Evolutionary conservation across 2,113 vertebrate genomes (phyloP), one percentile per base, ranked within the genome.

Genomic region (Vidua macroura): DNA sequence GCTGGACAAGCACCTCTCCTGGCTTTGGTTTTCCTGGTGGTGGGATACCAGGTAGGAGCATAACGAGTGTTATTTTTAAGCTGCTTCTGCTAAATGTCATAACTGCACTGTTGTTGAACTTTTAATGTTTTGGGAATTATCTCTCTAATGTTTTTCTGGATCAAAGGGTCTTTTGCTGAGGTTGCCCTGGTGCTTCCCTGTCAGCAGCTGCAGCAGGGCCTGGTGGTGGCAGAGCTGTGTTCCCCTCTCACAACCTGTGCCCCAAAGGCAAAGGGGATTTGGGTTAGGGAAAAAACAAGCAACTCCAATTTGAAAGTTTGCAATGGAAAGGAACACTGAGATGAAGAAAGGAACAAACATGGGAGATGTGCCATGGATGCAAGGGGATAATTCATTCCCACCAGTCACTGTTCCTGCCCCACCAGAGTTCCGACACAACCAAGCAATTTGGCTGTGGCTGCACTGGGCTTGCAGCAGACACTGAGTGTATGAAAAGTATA

Each of bases 281-380:
- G 48, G 33, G 10, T 9, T 53, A 28, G 39, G 39, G 24, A 8
- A 35, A 30, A 52, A 72, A 0, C 8, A 43, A 60, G 27, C 5
- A 30, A 14, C 14, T 66, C 44, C 12, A 24, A 1, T 22, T 21
- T 21, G 63, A 46, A 44, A 4, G 1, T 41, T 39, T 73, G 13
- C 33, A 30, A 20, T 8, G 25, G 59, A 41, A 91, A 27, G 46
- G 19, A 60, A 8, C 35, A 16, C 21, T 66, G 66, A 60, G 8
- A 27, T 33, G 43, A 73, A 52, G 52, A 75, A 59, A 31, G 37
- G 37, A 81, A 63, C 23, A 81, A 63, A 16, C 22, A 63, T 48
- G 31, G 31, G 52, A 74, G 15, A 62, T 15, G n/a, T 0, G 0
- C 9, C 11, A 7, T 1, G 20, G 41, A 15, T 35, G 30, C 25